Evolutionary conservation across 2,888 invertebrate genomes (phyloP).

Genomic region (Lepidochitona cinerea): DNA sequence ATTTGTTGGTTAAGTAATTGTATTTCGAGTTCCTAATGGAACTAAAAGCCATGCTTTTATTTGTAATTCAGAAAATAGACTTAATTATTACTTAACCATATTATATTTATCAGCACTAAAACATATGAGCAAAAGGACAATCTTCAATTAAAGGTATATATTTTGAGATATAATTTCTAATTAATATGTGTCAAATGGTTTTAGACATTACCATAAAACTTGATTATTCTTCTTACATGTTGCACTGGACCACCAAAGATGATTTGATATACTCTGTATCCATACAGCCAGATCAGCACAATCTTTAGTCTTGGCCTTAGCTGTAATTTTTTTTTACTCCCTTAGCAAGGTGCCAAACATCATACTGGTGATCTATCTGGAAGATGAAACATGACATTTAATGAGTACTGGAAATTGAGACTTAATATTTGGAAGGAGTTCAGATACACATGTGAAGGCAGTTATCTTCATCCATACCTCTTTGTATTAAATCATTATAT

Average conservation of each 20-base stretch:
- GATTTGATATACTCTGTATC: background rate
- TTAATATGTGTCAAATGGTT: too few species aligned
- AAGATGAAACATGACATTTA: background rate
- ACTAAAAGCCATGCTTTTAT: too few species aligned
- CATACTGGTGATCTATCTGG: background rate
- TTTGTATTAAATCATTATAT: background rate
- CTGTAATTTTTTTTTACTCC: background rate
- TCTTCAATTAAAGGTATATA: too few species aligned
- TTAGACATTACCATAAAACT: background rate
- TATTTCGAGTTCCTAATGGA: too few species aligned
- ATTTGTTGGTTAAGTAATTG: too few species aligned
- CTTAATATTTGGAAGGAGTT: too few species aligned
- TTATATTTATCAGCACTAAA: too few species aligned
- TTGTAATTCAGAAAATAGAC: too few species aligned
- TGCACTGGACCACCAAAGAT: background rate
- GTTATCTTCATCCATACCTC: background rate
- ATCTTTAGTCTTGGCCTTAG: background rate
- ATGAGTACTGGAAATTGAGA: too few species aligned
- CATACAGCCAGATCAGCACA: background rate
- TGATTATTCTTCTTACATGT: background rate
- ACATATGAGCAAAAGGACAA: too few species aligned
- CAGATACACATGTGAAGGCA: background rate
- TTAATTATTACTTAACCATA: too few species aligned
- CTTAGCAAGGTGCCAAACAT: background rate
- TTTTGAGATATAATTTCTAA: too few species aligned